Evolutionary conservation across 2,888 invertebrate species (phyloP), one percentile per base, ranked within the genome.

Genomic region (Cantharis rufa): DNA sequence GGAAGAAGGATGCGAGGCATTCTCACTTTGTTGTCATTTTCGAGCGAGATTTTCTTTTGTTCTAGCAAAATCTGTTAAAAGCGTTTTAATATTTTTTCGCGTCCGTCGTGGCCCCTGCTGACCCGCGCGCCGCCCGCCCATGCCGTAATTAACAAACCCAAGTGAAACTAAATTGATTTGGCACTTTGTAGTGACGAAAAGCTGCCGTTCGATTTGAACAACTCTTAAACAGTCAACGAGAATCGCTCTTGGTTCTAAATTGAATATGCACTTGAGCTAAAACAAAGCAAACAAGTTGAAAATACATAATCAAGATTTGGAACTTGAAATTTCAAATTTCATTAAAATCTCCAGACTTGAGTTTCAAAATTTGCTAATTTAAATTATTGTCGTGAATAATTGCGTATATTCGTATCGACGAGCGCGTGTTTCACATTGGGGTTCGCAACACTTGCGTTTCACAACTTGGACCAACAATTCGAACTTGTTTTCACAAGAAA

Each of bases 281-380:
- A 66, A 66, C 64, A 66, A 66, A 66, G 21, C 64, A 66, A 66
- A 66, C 64, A 66, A 64, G 64, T 21, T 64, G 32, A 64, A 64
- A 64, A 64, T 64, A 64, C 18, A 64, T 64, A 64, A 64, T 64
- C 64, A 64, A 66, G 64, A 66, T 66, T 24, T 66, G 13, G 24
- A 24, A 66, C 64, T 21, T 10, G 64, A 66, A 66, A 48, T 48
- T 48, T 48, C 48, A 21, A 64, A 48, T 48, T 48, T 48, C 48
- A 48, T 48, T 48, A 48, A n/a, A 48, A 48, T 48, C n/a, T n/a
- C n/a, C n/a, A 5, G 48, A 3, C 13, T n/a, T 7, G n/a, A 7
- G 13, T n/a, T 5, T 48, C n/a, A 48, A 48, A n/a, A 48, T 48
- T 48, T 48, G n/a, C n/a, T 48, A 48, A 48, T 48, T 48, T 48